phyloP scores from a whole-genome alignment of 2,888 invertebrate genomes.

The Lochmaea crataegi region DNA sequence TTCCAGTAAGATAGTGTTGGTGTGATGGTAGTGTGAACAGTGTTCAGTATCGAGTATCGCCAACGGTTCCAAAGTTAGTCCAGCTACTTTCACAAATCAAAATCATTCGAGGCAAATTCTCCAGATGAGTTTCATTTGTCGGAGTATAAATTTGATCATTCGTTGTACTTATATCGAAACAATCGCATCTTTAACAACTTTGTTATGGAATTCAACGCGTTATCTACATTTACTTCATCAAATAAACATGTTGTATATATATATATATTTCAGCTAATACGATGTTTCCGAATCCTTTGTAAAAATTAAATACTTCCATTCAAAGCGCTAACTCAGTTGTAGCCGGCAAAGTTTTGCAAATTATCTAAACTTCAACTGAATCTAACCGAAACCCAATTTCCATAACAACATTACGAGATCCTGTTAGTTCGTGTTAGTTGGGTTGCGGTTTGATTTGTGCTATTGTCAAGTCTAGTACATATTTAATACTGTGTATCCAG shows the following conservation, averaged over 20 bases:
- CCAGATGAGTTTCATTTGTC: too few species aligned
- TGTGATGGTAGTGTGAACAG: too few species aligned
- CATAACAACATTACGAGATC: conserved; percentile 13
- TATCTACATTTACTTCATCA: too few species aligned
- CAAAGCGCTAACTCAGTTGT: neutral
- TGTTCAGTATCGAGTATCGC: too few species aligned
- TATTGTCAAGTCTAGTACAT: conserved; percentile 3
- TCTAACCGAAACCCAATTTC: conserved; percentile 14
- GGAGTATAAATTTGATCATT: too few species aligned
- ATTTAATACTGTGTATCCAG: neutral
- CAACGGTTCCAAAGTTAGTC: too few species aligned
- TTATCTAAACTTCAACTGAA: conserved; percentile 16
- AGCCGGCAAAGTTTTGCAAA: conserved; percentile 2
- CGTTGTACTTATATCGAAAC: too few species aligned
- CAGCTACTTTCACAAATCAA: too few species aligned
- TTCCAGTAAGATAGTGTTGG: too few species aligned
- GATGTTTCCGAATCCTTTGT: neutral
- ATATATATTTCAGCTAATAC: neutral
- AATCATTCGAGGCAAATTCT: too few species aligned
- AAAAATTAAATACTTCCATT: neutral
- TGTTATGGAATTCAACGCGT: too few species aligned
- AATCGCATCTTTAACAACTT: too few species aligned
- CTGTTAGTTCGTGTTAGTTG: conserved; percentile 15
- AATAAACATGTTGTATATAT: neutral
- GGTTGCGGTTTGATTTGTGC: conserved; percentile 13